Conservation (phyloP, 2,888 invertebrate species). For the Polylopha cassiicola region DNA sequence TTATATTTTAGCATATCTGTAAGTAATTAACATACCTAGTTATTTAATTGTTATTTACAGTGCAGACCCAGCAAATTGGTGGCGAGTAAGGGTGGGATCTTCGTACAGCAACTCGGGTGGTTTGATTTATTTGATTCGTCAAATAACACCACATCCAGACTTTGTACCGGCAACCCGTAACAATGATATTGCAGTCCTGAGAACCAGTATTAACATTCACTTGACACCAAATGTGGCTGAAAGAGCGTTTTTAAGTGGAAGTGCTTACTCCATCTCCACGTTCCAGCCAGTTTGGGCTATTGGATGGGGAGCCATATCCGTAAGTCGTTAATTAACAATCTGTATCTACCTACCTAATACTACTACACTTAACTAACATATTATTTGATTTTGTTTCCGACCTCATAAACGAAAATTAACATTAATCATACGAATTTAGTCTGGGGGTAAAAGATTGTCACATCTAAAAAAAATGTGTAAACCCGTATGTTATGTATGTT, state of each 20-base stretch:
- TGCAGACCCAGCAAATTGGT: constrained; percentile 35
- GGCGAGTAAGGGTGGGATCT: constrained; percentile 57
- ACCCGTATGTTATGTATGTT: too few species aligned
- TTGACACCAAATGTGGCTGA: constrained; percentile 34
- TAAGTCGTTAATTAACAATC: constrained; percentile 32
- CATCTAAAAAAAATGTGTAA: too few species aligned
- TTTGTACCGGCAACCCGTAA: constrained; percentile 35
- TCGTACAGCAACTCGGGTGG: constrained; percentile 41
- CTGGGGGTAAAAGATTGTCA: too few species aligned
- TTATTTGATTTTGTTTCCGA: too few species aligned
- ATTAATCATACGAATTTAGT: too few species aligned
- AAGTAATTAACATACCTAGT: too few species aligned
- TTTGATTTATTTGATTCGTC: constrained; percentile 38
- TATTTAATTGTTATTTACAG: constrained; percentile 6
- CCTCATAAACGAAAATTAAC: too few species aligned
- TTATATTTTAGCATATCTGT: too few species aligned
- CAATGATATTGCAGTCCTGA: constrained; percentile 49
- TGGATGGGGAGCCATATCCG: constrained; percentile 55
- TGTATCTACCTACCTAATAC: too few species aligned
- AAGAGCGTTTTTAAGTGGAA: constrained; percentile 43
- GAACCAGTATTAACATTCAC: constrained; percentile 37
- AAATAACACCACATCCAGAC: constrained; percentile 42
- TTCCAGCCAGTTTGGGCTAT: constrained; percentile 45
- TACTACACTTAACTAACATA: too few species aligned
- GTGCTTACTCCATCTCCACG: constrained; percentile 33